These are phyloP conservation scores for Cyprinus carpio DNA, from an alignment of 2,113 vertebrate species.

Conservation along the genomic window DNA sequence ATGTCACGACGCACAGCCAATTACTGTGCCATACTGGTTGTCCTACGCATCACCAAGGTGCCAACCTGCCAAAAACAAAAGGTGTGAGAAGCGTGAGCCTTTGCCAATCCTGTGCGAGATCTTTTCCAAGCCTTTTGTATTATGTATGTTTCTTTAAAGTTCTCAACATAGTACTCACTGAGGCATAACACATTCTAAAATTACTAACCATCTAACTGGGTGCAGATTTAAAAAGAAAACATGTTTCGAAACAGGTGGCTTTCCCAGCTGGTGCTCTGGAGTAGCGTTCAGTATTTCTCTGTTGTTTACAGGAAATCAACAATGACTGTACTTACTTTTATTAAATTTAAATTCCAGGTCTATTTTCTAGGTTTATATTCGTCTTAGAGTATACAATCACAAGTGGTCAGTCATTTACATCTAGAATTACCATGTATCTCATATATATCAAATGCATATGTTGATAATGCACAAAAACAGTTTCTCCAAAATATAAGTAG, in stretches of 20 bases:
- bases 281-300: neutral
- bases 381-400: neutral
- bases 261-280: slow-evolving; percentile 13
- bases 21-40: slow-evolving; percentile 40
- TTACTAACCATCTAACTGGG: neutral
- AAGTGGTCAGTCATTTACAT: neutral
- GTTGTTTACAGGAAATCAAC: neutral
- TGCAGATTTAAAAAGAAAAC: slow-evolving; percentile 2
- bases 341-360: neutral
- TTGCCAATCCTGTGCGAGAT: neutral
- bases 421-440: neutral
- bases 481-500: too few relatives aligned
- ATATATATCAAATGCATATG: neutral
- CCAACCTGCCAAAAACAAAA: slow-evolving; percentile 44
- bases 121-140: slow-evolving; percentile 18
- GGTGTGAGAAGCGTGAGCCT: slow-evolving; percentile 14
- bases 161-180: slow-evolving; percentile 25
- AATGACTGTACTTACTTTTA: neutral
- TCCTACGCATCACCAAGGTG: slow-evolving; percentile 48
- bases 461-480: neutral
- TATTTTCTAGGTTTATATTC: neutral
- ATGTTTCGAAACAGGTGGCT: slow-evolving; percentile 14
- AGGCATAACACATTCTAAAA: slow-evolving; percentile 15
- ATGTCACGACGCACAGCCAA: slow-evolving; percentile 40
- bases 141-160: slow-evolving; percentile 5